Evolutionary conservation across 2,888 invertebrate genomes (phyloP), one percentile per base, ranked within the genome.

Genomic region (Phlogophora meticulosa): DNA sequence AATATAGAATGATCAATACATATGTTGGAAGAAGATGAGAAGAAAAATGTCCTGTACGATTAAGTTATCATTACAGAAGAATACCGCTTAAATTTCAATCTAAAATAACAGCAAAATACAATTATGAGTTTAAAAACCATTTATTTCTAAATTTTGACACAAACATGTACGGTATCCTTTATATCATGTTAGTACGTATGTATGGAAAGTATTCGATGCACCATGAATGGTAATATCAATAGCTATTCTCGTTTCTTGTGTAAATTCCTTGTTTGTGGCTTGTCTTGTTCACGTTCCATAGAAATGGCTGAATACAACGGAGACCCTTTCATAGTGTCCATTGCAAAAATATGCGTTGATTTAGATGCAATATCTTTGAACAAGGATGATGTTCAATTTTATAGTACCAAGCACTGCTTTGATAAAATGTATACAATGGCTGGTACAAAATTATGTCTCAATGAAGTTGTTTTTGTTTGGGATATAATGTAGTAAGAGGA

Each of bases 181-280:
- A 67, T 52, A 32, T 61, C 43, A 59, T 72, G 48, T 61, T n/a
- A 43, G 24, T 63, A 43, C 40, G 49, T 55, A 51, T 58, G 64
- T 69, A 71, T 67, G 43, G 42, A 70, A 66, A 70, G 59, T 70
- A 76, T 45, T 52, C 66, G 56, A 76, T 81, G 63, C 65, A 60
- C 82, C 81, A 62, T 80, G 81, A 80, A 81, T 81, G 82, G 82
- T 80, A 78, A 78, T 78, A 81, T 81, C 80, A 81, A 81, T 77
- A 73, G 77, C 77, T 79, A 75, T 72, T 81, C 81, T 82, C 74
- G 67, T 72, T 81, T 82, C 81, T 82, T 61, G 51, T 78, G 81
- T 81, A 77, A 82, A 82, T 56, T 72, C 61, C 80, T 69, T 71
- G 79, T 80, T 80, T 78, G 76, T 68, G 56, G 42, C 72, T 79